These are phyloP conservation scores for Nesidiocoris tenuis DNA, from an alignment of 2,888 invertebrate species.

Conservation along the genomic window DNA sequence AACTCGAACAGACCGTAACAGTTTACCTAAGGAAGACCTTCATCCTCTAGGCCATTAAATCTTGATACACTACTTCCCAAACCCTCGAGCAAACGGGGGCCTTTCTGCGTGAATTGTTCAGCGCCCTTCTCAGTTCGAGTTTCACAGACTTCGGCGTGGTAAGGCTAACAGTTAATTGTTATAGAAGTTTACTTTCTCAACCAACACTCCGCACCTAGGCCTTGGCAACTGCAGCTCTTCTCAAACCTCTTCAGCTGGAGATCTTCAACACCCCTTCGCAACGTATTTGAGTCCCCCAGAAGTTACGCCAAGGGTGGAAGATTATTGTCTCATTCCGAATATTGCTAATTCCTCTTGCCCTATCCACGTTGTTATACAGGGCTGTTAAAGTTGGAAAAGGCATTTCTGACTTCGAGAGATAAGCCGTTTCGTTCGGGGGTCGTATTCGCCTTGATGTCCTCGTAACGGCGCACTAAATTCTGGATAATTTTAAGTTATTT, in stretches of 20 bases:
- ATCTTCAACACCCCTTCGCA: constrained; percentile 14
- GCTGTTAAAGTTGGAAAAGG: neutral
- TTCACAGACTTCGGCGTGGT: neutral
- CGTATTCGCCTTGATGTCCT: neutral
- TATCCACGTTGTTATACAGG: neutral
- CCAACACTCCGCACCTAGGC: neutral
- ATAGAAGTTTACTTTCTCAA: constrained; percentile 36
- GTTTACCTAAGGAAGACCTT: constrained; percentile 13
- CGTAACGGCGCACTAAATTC: neutral
- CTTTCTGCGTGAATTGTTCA: constrained; percentile 31
- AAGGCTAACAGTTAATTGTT: constrained; percentile 30
- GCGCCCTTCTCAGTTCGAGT: neutral
- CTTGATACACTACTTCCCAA: constrained; percentile 10
- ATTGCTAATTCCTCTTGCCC: constrained; percentile 22
- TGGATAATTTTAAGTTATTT: neutral
- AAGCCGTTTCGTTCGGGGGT: neutral
- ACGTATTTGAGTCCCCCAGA: neutral
- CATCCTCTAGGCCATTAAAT: constrained; percentile 14
- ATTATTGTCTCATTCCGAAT: constrained; percentile 37
- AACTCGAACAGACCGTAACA: neutral
- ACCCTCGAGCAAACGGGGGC: neutral
- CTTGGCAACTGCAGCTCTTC: neutral
- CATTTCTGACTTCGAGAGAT: neutral
- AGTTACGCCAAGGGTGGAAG: neutral
- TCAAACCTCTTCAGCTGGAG: neutral